These are phyloP conservation scores for Ciconia nigra DNA, from an alignment of 2,797 vertebrate genomes.

Conservation along the genomic window DNA sequence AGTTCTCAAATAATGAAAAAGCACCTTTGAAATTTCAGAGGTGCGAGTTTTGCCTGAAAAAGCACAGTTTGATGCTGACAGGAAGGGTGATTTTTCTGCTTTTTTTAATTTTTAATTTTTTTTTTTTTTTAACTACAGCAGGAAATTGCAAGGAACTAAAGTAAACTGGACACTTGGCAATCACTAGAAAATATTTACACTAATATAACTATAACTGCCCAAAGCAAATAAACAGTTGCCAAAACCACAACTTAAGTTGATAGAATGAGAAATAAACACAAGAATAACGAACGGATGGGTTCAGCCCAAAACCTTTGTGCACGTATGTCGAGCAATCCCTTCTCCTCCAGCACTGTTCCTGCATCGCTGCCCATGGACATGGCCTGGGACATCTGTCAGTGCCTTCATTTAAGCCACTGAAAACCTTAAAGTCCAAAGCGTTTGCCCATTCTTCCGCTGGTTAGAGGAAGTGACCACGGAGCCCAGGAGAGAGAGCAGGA, in stretches of 20 bases:
- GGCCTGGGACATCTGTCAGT: fast-evolving
- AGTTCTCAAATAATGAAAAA: neutral
- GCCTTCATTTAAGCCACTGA: neutral
- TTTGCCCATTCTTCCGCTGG: fast-evolving
- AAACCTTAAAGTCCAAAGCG: neutral
- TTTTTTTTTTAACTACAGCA: neutral
- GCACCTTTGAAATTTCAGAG: neutral
- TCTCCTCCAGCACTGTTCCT: neutral
- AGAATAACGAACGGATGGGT: neutral
- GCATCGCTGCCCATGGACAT: fast-evolving
- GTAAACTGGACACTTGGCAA: constrained; percentile 44
- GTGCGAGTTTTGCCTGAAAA: neutral
- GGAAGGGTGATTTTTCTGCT: neutral
- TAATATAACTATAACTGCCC: constrained; percentile 20
- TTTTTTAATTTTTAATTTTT: neutral
- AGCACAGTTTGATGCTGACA: neutral
- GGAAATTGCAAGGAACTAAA: constrained; percentile 59
- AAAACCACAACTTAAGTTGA: constrained; percentile 41
- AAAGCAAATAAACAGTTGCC: constrained; percentile 63
- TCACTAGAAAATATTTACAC: constrained; percentile 60
- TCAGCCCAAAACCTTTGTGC: neutral
- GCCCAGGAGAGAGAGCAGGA: neutral
- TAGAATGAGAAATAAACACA: constrained; percentile 56
- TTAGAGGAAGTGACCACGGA: neutral
- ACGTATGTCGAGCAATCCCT: neutral